Evolutionary conservation across 1,140 invertebrate genomes (phyloP), one percentile per base, ranked within the genome.

Genomic region (Lepidurus arcticus): DNA sequence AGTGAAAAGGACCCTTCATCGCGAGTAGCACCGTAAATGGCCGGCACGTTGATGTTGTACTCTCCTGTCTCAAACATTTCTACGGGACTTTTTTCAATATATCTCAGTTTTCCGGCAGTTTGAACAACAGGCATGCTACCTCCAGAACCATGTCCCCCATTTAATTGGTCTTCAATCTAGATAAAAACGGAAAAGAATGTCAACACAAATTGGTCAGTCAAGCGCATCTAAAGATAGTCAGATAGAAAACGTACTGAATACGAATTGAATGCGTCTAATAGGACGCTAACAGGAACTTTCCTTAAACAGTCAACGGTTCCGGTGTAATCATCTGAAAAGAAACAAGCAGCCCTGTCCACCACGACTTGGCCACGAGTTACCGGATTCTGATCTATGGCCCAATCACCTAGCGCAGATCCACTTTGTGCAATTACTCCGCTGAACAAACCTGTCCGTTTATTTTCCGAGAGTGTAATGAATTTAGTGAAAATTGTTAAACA

Each of bases 331-430:
- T 21, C 80, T 78, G 74, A 86, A 65, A 65, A 9, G 82, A 76
- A 21, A 75, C 85, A 85, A 65, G 84, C 84, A 11, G 84, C 83
- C 16, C 79, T 82, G n/a, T 80, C 78, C 10, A 84, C 83, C 42
- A 86, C 80, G 76, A 83, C 81, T 42, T 82, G 80, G 0, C 84
- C 81, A 78, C 82, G 83, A 45, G 80, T 79, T 9, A 82, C 76
- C 13, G 85, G 84, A 76, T 84, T 81, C 73, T 82, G 78, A 74
- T 84, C 83, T n/a, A 83, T 78, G 1, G 84, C 83, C 84, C 84
- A 86, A 7, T 81, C 81, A 73, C 82, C 81, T 8, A 84, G 74
- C 8, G 84, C 85, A 0, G 84, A 82, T 1, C 84, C 84, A 79
- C 83, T 84, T 77, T 82, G 78, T 6, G 82, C 79, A 73, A 84